These are phyloP conservation scores for Ennomos fuscantarius DNA, from an alignment of 2,888 invertebrate species.

Conservation along the genomic window DNA sequence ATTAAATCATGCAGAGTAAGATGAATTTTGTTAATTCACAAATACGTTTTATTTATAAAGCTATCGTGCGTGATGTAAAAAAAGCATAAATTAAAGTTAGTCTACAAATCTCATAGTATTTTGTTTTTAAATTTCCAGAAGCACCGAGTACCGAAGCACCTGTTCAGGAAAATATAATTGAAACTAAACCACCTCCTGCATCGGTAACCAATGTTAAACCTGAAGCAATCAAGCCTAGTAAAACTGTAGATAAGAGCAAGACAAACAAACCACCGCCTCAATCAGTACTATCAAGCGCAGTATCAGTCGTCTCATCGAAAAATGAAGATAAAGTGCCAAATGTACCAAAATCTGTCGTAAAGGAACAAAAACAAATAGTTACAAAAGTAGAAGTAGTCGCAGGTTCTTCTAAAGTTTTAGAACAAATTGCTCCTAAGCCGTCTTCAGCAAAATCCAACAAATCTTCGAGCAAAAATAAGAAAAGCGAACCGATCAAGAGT, in stretches of 20 bases:
- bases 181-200: slow-evolving; percentile 77
- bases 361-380: slow-evolving; percentile 77
- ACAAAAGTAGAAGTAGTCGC: slow-evolving; percentile 85
- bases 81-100: too few relatives aligned
- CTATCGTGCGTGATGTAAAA: too few relatives aligned
- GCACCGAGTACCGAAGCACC: slow-evolving; percentile 74
- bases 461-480: slow-evolving; percentile 62
- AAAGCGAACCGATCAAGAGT: slow-evolving; percentile 66
- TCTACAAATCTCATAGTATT: slow-evolving; percentile 13
- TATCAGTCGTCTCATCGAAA: slow-evolving; percentile 74
- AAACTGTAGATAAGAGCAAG: slow-evolving; percentile 70
- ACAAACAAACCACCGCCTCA: slow-evolving; percentile 68
- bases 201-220: slow-evolving; percentile 69
- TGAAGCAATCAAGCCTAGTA: slow-evolving; percentile 77
- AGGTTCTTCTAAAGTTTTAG: slow-evolving; percentile 78
- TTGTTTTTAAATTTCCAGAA: slow-evolving; percentile 58
- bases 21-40: too few relatives aligned
- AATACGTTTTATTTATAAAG: too few relatives aligned
- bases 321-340: slow-evolving; percentile 74
- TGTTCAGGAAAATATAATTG: slow-evolving; percentile 77
- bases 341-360: slow-evolving; percentile 74
- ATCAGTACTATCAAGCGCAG: slow-evolving; percentile 69
- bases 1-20: too few relatives aligned
- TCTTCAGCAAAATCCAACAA: slow-evolving; percentile 61
- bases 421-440: slow-evolving; percentile 63